Percentiles rank a stretch among this genome's conserved stretches.
phyloP scores from a whole-genome alignment of 53 echinoderm and acorn worm genomes.

The Henricia sp. region DNA sequence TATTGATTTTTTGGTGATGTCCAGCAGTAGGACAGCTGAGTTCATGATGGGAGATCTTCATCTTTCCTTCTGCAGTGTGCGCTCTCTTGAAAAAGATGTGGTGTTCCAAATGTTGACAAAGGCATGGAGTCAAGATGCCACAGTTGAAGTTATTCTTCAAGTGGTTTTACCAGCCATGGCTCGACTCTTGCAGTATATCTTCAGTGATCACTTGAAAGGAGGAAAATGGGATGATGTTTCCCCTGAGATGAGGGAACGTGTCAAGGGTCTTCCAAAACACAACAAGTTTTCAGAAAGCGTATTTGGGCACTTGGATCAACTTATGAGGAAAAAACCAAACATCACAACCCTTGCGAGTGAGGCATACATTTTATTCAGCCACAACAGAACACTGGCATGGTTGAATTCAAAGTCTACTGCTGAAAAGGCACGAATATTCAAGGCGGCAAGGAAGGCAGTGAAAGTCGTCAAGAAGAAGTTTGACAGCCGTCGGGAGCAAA shows the following conservation, averaged over 20 bases:
- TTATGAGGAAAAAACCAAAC: constrained; percentile 46
- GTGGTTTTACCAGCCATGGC: constrained; percentile 51
- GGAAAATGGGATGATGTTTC: constrained; percentile 43
- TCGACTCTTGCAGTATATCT: constrained; percentile 15
- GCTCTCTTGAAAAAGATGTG: constrained; percentile 21
- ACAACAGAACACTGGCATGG: constrained; percentile 34
- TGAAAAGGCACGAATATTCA: constrained; percentile 35
- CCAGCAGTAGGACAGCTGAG: constrained; percentile 6
- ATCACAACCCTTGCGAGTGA: constrained; percentile 11
- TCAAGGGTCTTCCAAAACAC: background rate
- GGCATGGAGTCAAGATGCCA: constrained; percentile 32
- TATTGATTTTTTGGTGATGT: constrained; percentile 25
- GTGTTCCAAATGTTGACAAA: constrained; percentile 29
- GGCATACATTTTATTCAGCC: constrained; percentile 23
- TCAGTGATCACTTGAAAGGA: constrained; percentile 39
- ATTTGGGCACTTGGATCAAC: background rate
- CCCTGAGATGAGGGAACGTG: constrained; percentile 28
- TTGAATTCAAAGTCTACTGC: background rate
- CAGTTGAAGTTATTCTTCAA: constrained; percentile 14
- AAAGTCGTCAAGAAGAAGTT: constrained; percentile 25
- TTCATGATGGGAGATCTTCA: constrained; percentile 4
- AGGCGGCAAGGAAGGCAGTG: constrained; percentile 9
- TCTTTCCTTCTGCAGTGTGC: constrained; percentile 11
- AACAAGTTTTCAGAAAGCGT: background rate
- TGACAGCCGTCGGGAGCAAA: constrained; percentile 22